Percentiles rank a stretch among this genome's conserved stretches.
Conservation (phyloP, 2,113 vertebrate genomes). For the Ondatra zibethicus region DNA sequence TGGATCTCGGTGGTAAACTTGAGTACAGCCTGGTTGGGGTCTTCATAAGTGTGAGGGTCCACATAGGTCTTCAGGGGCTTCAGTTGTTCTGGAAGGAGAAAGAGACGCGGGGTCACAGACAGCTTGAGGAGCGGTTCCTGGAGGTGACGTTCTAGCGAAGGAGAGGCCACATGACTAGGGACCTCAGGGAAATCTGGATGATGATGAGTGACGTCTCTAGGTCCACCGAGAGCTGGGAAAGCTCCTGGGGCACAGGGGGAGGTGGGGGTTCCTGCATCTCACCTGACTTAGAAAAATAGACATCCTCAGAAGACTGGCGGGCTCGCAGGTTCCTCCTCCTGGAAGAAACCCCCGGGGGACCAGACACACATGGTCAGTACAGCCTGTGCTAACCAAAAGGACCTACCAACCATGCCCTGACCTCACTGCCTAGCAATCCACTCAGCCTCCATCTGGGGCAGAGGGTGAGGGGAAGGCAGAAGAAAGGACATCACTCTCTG, state of each 20-base stretch:
- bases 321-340: conserved; percentile 89
- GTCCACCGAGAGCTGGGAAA: background rate
- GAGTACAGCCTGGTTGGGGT: conserved; percentile 96
- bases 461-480: background rate
- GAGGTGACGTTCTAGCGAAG: too few relatives aligned
- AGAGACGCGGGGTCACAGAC: background rate
- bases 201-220: background rate
- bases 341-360: background rate
- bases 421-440: background rate
- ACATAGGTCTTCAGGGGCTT: conserved; percentile 98
- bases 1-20: conserved; percentile 98
- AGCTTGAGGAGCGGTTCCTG: background rate
- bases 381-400: background rate
- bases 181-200: background rate
- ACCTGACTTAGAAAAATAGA: conserved; percentile 97
- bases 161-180: background rate
- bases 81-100: conserved; percentile 90
- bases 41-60: conserved; percentile 98
- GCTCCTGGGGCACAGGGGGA: rapidly evolving
- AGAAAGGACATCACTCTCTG: background rate
- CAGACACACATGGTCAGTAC: background rate
- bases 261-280: background rate
- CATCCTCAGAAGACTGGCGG: conserved; percentile 92
- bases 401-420: background rate
- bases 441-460: rapidly evolving